Evolutionary conservation across 1,140 invertebrate genomes (phyloP), one percentile per base, ranked within the genome.

Genomic region (Hormaphis cornu): DNA sequence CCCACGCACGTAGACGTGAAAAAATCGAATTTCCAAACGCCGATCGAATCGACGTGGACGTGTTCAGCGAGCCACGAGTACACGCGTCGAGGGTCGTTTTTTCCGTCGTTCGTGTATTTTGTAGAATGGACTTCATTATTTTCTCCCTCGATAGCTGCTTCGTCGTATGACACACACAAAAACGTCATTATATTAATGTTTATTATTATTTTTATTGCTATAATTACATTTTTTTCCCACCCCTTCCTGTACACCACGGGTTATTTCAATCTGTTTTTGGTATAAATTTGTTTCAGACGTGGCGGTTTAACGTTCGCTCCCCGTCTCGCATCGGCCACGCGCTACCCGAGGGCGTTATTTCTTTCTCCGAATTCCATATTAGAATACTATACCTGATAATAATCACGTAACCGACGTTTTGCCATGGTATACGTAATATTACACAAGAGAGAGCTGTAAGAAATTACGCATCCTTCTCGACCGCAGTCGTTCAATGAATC

Each of bases 21-120:
- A 50, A 66, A 66, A 66, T 66, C 61, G 28, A 66, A 66, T 50
- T 66, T 66, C 40, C 28, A 12, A 66, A 48, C n/a, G 14, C 12
- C 14, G 10, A 18, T 10, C 8, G 18, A 50, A 66, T 66, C 44
- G 28, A 20, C 35, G 61, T 35, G 42, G 44, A 66, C 61, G 61
- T 66, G 61, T 66, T 44, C 44, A 20, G 30, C 35, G 44, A 66
- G n/a, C 40, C 28, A 30, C 50, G 44, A 50, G 50, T 50, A 66
- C 44, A 44, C 42, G 59, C 14, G 33, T 58, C 42, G 2, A 10
- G 28, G 12, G 18, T 46, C 33, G 18, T 56, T 37, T 22, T 53
- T 48, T 10, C 22, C n/a, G 22, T 56, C 28, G 3, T 4, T 56
- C 33, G 22, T 56, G 30, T 58, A 20, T 8, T 26, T 22, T 58